These are phyloP conservation scores for Muscicapa adusta DNA, from an alignment of 2,113 vertebrate species.

Conservation along the genomic window DNA sequence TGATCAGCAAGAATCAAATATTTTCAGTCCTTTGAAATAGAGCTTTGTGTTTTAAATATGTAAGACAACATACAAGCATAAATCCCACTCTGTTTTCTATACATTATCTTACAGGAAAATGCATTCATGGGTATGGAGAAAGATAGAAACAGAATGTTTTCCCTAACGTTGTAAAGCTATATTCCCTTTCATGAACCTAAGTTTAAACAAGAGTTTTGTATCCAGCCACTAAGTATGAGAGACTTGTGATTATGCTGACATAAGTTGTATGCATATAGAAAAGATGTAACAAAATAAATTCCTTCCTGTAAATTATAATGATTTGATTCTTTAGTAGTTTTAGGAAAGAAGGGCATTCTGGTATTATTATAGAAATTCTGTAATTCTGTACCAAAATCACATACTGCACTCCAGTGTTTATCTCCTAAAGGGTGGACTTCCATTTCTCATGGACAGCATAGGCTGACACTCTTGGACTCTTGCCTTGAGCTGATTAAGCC, in stretches of 20 bases:
- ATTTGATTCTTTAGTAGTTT: not conserved
- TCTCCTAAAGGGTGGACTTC: not conserved
- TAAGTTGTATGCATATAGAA: not conserved
- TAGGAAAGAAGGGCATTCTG: not conserved
- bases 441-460: not conserved
- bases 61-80: not conserved
- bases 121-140: not conserved
- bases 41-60: constrained; percentile 34
- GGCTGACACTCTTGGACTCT: not conserved
- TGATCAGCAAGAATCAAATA: not conserved
- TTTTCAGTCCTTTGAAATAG: constrained; percentile 32
- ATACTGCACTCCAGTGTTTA: not conserved
- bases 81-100: not conserved
- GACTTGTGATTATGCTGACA: not conserved
- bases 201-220: not conserved
- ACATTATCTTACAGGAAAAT: not conserved
- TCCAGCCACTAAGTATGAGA: not conserved
- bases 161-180: not conserved
- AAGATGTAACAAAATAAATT: not conserved
- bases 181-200: not conserved
- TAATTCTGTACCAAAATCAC: not conserved
- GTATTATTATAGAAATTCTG: not conserved
- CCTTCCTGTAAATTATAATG: not conserved
- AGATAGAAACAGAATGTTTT: not conserved
- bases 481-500: not conserved